Evolutionary conservation across 2,888 invertebrate species (phyloP), one percentile per base, ranked within the genome.

Genomic region (Drosophila quinaria): DNA sequence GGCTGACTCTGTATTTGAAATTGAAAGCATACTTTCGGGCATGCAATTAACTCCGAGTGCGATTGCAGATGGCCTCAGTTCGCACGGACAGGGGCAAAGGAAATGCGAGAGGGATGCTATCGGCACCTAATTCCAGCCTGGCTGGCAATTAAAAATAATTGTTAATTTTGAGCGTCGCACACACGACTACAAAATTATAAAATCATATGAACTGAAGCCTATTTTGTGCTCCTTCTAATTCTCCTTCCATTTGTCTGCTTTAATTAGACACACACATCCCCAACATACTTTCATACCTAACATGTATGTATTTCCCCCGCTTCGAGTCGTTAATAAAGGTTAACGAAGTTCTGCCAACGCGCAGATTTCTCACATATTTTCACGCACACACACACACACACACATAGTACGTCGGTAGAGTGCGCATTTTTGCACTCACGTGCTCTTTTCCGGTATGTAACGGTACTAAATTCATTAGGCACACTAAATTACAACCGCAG

Each of bases 381-480:
- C 60, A 60, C 25, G 54, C 62, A 52, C 55, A 29, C 46, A 46
- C 63, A 29, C 29, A 8, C 29, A 29, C 29, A 29, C 29, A 29
- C 8, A 8, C 60, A 9, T 31, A 65, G 71, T 46, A 37, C 29
- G 35, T 19, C n/a, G 17, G 54, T 46, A 68, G 78, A 78, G 83
- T 87, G 74, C 79, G 79, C 87, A 82, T 84, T 88, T 86, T 88
- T 81, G 89, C 78, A 77, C 89, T 81, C 87, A 83, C 88, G 70
- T 83, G 70, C 78, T 72, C 71, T 72, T 74, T 80, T 78, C 78
- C 84, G 86, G 84, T 78, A 82, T 79, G 86, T 86, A 83, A 88
- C 86, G 88, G 73, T 80, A 89, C 86, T 88, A 89, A 88, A 87
- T 88, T 88, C 88, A 88, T 88, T 88, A 88, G 88, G 79, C 88